Base-by-base conservation (phyloP, 1,140 invertebrate genomes). In the Drosophila lini region DNA sequence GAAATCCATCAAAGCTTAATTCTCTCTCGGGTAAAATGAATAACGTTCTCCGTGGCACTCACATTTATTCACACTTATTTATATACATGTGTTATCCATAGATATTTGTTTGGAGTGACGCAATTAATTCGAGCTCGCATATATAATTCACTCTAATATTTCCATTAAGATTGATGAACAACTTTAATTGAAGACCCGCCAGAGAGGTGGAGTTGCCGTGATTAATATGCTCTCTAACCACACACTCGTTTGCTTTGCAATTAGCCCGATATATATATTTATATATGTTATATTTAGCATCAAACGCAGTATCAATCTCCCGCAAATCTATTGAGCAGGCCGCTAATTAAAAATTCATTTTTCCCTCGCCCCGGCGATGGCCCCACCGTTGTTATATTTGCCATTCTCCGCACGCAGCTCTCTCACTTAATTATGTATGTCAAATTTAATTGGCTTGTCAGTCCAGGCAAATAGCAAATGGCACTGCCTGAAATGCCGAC, bases 381-480 rank as follows among this genome's bases (percentile, higher is more conserved):
- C 10, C 34, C 4, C 4, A 13, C 45, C 47, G 5, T 41, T 44
- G 64, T 48, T 83, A 61, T 83, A 73, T 83, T 85, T 85, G 50
- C 69, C 34, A 52, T 76, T 59, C 81, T 64, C 55, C 64, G 55
- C 76, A 57, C 63, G 61, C 59, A 76, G 69, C 45, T 28, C 82
- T 34, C 84, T 36, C 84, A 83, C 71, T 86, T 83, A 86, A 86
- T 86, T 86, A 86, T 88, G 73, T 88, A 89, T 88, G 84, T 86
- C 83, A 86, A 80, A 77, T 88, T 83, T 88, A 86, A 86, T 86
- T 86, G 83, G 83, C 83, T 83, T 86, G 82, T 86, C 84, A 88
- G 80, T 83, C 70, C 38, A 22, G 71, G 68, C 40, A 78, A 36
- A 78, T 44, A 62, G 31, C 42, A 38, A 60, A 75, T 55, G 52